Base-by-base conservation (phyloP, 2,888 invertebrate genomes). In the Drosophila pseudotakahashii region DNA sequence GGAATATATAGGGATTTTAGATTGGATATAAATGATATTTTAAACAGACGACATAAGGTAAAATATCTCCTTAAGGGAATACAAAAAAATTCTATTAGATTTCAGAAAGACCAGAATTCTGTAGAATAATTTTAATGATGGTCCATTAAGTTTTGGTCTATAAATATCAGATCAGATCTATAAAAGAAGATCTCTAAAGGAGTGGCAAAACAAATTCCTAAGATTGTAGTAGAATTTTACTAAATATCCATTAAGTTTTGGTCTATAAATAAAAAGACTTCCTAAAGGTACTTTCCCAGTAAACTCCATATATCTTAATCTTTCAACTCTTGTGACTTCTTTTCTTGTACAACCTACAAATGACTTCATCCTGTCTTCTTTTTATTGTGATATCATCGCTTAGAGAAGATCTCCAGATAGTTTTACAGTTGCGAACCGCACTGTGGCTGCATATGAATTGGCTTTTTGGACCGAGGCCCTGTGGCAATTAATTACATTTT, bases 401-500 rank as follows among this genome's bases (percentile, higher is more conserved):
- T 7, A 32, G 32, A 4, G 55, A 41, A 41, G 55, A 59, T 55
- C 16, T 26, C n/a, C 13, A 14, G 37, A 11, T 42, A 26, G 62
- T 26, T 63, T 63, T 63, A 63, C 62, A 62, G 62, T 63, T 63
- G 41, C 62, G 62, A 48, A 42, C 41, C 48, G 62, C 42, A 62
- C 62, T 62, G 63, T 62, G 61, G 48, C 53, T 66, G 64, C 64
- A 66, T 66, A 66, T 66, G 64, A 66, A 34, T 52, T 50, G 23
- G 45, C 64, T 45, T 51, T 63, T 64, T 64, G 16, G 66, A 16
- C 45, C 45, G 23, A 53, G 42, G 52, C 7, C 47, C 57, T 54
- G 19, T 54, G 36, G 79, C 81, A 82, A 87, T 87, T 82, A 87
- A 82, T 82, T 82, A 87, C 88, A 84, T 82, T 82, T 84, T 87